Percentiles rank a stretch among this genome's conserved stretches.
These are phyloP conservation scores for Apodemia hepburni DNA, from an alignment of 2,888 invertebrate species.

Conservation along the genomic window DNA sequence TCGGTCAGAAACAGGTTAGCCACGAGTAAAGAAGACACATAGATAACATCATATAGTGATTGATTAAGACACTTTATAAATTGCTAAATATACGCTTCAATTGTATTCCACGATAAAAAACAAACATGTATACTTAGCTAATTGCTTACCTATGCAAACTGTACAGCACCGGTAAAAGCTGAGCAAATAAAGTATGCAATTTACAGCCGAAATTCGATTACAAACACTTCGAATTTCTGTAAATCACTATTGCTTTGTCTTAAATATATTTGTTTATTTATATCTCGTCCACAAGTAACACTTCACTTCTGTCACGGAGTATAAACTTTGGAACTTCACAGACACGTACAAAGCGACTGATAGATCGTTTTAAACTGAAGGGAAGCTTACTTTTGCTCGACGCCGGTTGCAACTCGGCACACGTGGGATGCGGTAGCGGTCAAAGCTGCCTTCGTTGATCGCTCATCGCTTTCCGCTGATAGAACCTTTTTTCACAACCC, in stretches of 20 bases:
- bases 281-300: constrained; percentile 45
- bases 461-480: too few species aligned
- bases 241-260: background rate
- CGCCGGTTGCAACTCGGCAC: background rate
- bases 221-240: constrained; percentile 2
- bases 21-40: constrained; percentile 5
- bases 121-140: constrained; percentile 10
- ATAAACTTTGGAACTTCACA: constrained; percentile 46
- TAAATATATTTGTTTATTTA: constrained; percentile 26
- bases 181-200: background rate
- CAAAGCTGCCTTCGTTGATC: background rate
- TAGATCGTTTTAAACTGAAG: constrained; percentile 40
- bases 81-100: background rate
- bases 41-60: constrained; percentile 7
- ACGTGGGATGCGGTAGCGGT: background rate
- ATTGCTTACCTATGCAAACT: constrained; percentile 15
- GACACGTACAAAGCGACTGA: constrained; percentile 48
- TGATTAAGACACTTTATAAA: constrained; percentile 8
- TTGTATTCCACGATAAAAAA: background rate
- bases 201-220: background rate
- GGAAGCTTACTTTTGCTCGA: constrained; percentile 15
- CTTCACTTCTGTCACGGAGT: constrained; percentile 68
- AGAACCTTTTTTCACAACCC: too few species aligned
- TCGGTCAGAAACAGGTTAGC: constrained; percentile 2
- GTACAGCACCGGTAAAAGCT: constrained; percentile 1